phyloP scores from a whole-genome alignment of 2,113 vertebrate genomes.

The Chamaea fasciata region DNA sequence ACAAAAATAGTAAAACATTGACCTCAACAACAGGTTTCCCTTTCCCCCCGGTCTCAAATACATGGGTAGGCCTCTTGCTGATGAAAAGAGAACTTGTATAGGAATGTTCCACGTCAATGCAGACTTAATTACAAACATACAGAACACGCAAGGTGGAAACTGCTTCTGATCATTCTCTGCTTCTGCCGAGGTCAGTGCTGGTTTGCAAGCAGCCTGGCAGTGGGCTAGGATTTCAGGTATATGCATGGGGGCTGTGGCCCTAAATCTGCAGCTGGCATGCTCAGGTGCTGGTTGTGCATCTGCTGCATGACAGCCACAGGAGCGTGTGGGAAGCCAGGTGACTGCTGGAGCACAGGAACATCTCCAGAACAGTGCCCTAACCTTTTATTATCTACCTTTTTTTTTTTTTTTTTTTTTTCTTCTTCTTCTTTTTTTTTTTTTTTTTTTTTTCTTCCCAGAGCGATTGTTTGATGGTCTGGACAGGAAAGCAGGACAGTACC shows the following conservation, averaged over 20 bases:
- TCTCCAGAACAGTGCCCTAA: background rate
- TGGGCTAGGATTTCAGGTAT: background rate
- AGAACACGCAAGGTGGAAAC: background rate
- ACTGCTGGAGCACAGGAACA: fast-evolving
- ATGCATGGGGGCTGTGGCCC: fast-evolving
- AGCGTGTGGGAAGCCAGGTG: background rate
- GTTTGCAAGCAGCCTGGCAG: background rate
- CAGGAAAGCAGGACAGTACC: background rate
- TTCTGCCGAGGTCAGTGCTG: background rate
- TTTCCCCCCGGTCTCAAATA: background rate
- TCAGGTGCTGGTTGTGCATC: background rate
- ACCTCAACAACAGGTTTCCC: background rate
- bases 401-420: fast-evolving
- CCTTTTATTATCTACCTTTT: background rate
- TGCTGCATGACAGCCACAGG: fast-evolving
- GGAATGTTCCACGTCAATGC: background rate
- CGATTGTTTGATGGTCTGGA: background rate
- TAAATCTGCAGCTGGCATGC: background rate
- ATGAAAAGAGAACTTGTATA: background rate
- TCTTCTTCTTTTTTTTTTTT: fast-evolving
- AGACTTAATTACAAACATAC: background rate
- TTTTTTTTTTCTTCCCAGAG: no score
- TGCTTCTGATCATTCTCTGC: background rate
- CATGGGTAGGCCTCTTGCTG: background rate
- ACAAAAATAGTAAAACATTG: background rate